Conservation (phyloP, 2,888 invertebrate genomes). For the Phrixothrix hirtus region DNA sequence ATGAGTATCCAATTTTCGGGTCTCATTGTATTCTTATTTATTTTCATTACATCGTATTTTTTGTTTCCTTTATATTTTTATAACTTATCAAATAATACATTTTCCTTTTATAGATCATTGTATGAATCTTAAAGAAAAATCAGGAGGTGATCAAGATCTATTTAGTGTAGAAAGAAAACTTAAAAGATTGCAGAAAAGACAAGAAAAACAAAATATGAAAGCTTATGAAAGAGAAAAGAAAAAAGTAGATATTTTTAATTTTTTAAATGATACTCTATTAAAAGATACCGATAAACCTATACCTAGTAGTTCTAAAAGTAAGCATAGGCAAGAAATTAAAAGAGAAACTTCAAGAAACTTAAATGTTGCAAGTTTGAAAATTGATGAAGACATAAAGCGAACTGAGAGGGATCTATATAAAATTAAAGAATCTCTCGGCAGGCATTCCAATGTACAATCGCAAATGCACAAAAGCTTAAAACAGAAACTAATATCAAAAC, state of each 20-base stretch:
- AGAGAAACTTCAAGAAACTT: slow-evolving; percentile 65
- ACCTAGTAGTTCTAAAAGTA: slow-evolving; percentile 41
- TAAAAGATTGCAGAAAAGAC: slow-evolving; percentile 66
- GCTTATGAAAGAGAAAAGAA: slow-evolving; percentile 68
- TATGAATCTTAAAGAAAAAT: slow-evolving; percentile 74
- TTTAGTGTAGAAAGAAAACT: slow-evolving; percentile 74
- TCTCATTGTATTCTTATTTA: no score
- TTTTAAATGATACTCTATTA: slow-evolving; percentile 64
- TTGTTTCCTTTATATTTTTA: no score
- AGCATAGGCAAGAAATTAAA: slow-evolving; percentile 52
- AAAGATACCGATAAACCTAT: slow-evolving; percentile 36
- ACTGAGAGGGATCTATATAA: slow-evolving; percentile 69
- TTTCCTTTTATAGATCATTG: slow-evolving; percentile 66
- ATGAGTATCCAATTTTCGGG: no score
- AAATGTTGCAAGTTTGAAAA: slow-evolving; percentile 73
- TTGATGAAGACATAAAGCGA: slow-evolving; percentile 71
- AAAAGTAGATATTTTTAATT: slow-evolving; percentile 72
- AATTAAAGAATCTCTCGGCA: slow-evolving; percentile 66
- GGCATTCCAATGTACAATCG: slow-evolving; percentile 63
- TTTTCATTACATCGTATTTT: no score
- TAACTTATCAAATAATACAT: neutral
- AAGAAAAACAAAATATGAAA: slow-evolving; percentile 65
- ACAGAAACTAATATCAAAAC: slow-evolving; percentile 64
- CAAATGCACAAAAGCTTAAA: slow-evolving; percentile 65
- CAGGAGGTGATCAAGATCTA: slow-evolving; percentile 68